A percentile compares a stretch with the other conserved stretches of the same genome.
Evolutionary conservation across 2,797 vertebrate genomes (phyloP).

Genomic region (Macrochelys suwanniensis): DNA sequence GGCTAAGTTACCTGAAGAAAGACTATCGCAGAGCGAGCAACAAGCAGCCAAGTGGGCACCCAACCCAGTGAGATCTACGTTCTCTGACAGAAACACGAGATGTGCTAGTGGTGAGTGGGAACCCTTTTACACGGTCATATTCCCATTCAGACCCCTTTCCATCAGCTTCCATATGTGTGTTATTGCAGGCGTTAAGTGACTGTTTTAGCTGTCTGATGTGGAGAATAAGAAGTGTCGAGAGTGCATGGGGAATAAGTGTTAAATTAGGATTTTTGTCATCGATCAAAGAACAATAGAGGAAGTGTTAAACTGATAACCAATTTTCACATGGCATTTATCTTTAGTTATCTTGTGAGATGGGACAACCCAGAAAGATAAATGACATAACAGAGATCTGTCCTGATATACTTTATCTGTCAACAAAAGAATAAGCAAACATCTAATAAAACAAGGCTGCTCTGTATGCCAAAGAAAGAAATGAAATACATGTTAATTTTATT

Average conservation of each 20-base stretch:
- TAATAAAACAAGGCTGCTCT: background rate
- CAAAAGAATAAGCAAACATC: background rate
- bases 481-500: background rate
- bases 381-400: background rate
- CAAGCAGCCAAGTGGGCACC: too few species aligned
- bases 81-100: too few species aligned
- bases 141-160: background rate
- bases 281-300: constrained; percentile 67
- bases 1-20: too few species aligned
- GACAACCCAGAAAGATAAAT: background rate
- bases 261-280: constrained; percentile 75
- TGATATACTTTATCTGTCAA: background rate
- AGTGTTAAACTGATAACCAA: constrained; percentile 22
- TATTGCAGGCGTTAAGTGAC: constrained; percentile 58
- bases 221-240: constrained; percentile 61
- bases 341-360: background rate
- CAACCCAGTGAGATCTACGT: too few species aligned
- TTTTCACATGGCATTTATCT: background rate
- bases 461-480: background rate
- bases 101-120: background rate
- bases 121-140: background rate
- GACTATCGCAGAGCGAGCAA: too few species aligned
- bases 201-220: constrained; percentile 60
- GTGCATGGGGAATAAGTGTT: constrained; percentile 69
- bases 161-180: background rate